phyloP scores from a whole-genome alignment of 2,888 invertebrate genomes.

The Ceraclea dissimilis region DNA sequence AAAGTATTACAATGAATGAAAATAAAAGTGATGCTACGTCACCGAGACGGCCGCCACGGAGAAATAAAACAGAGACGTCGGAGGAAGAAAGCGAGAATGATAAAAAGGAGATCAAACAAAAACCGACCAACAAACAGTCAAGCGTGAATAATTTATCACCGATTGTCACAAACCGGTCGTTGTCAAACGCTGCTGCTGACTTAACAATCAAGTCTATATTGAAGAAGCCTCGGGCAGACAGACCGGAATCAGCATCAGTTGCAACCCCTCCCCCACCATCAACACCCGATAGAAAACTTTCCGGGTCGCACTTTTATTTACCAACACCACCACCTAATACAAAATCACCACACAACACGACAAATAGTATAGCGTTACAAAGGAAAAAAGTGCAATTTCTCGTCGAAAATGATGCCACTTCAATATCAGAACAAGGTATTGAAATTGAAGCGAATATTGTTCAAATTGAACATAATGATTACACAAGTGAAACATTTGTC shows the following conservation, averaged over 20 bases:
- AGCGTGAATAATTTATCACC: slow-evolving; percentile 26
- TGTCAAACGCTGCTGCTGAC: slow-evolving; percentile 13
- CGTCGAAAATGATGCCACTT: slow-evolving; percentile 51
- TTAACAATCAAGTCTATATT: slow-evolving; percentile 43
- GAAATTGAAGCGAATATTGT: slow-evolving; percentile 7
- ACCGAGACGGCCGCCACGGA: slow-evolving; percentile 57
- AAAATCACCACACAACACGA: slow-evolving; percentile 32
- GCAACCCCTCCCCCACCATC: slow-evolving; percentile 29
- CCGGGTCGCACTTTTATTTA: slow-evolving; percentile 55
- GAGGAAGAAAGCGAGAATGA: slow-evolving; percentile 35
- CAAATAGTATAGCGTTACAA: slow-evolving; percentile 44
- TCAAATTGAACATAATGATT: not conserved
- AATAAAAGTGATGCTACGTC: slow-evolving; percentile 33
- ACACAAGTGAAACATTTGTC: too few species aligned
- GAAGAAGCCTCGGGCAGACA: slow-evolving; percentile 40
- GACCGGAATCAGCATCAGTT: slow-evolving; percentile 30
- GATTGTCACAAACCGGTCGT: slow-evolving; percentile 24
- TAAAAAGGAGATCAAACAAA: slow-evolving; percentile 22
- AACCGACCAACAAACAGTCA: slow-evolving; percentile 24
- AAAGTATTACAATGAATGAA: not conserved
- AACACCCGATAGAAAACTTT: slow-evolving; percentile 24
- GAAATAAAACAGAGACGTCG: slow-evolving; percentile 43
- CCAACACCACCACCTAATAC: slow-evolving; percentile 43
- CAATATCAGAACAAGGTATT: slow-evolving; percentile 28
- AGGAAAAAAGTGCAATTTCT: slow-evolving; percentile 67